These are phyloP conservation scores for Drosophila antonietae DNA, from an alignment of 2,888 invertebrate species.

Conservation along the genomic window DNA sequence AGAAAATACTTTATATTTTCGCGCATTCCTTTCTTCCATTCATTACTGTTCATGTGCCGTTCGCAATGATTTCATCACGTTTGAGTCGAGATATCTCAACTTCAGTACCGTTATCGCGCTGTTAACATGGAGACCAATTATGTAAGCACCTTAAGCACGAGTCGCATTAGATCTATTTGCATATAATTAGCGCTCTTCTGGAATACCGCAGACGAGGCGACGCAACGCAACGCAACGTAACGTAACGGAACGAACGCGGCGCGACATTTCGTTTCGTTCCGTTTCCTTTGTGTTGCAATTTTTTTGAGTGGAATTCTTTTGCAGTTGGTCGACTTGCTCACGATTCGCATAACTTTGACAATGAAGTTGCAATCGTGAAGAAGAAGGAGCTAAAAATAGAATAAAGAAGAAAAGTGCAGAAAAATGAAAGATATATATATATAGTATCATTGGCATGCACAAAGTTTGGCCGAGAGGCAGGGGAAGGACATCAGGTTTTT, in stretches of 20 bases:
- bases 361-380: conserved; percentile 72
- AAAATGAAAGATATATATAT: conserved; percentile 23
- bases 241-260: neutral
- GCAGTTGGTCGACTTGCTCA: conserved; percentile 29
- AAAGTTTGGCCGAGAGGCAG: conserved; percentile 53
- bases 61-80: neutral
- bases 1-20: no score
- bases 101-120: conserved; percentile 24
- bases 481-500: conserved; percentile 35
- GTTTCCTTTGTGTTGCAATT: conserved; percentile 28
- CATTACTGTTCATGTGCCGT: neutral
- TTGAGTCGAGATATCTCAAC: neutral
- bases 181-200: conserved; percentile 73
- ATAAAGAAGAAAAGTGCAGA: conserved; percentile 8
- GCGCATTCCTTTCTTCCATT: neutral
- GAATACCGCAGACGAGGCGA: conserved; percentile 40
- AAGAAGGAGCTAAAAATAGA: conserved; percentile 18
- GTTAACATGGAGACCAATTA: conserved; percentile 63
- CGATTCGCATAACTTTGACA: conserved; percentile 63
- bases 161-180: conserved; percentile 66
- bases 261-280: conserved; percentile 7
- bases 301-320: conserved; percentile 37
- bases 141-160: conserved; percentile 56
- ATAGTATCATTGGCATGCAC: conserved; percentile 63
- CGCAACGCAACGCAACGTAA: neutral